A percentile compares a stretch with the other conserved stretches of the same genome.
These are phyloP conservation scores for Fringilla coelebs DNA, from an alignment of 2,797 vertebrate species.

Conservation along the genomic window DNA sequence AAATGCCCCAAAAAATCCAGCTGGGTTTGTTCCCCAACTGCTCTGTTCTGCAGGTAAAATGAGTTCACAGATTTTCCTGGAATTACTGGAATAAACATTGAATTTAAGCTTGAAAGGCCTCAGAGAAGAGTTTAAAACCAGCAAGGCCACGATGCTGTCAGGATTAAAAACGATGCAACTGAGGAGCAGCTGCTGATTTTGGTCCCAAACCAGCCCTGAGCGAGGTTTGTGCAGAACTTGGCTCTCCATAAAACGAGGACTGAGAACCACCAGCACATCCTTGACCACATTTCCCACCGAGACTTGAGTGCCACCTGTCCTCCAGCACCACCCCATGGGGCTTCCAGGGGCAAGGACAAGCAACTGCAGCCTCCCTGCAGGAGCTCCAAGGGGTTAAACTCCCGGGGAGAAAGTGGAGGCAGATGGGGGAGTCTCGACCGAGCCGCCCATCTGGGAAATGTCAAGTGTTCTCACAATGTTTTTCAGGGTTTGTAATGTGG, in stretches of 20 bases:
- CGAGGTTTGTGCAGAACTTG: conserved; percentile 43
- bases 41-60: background rate
- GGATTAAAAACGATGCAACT: background rate
- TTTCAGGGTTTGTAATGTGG: conserved; percentile 69
- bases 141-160: background rate
- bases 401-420: conserved; percentile 45
- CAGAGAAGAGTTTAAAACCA: conserved; percentile 36
- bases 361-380: background rate
- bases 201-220: background rate
- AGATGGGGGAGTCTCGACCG: conserved; percentile 52
- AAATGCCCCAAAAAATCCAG: background rate
- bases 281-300: background rate
- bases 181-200: conserved; percentile 44
- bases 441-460: conserved; percentile 70
- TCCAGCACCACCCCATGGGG: background rate
- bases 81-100: conserved; percentile 24
- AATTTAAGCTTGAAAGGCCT: background rate
- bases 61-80: background rate
- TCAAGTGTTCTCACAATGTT: conserved; percentile 61
- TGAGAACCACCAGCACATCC: background rate
- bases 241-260: background rate
- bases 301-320: conserved; percentile 5
- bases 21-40: background rate
- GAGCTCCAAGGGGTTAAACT: conserved; percentile 62
- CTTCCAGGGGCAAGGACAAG: background rate